Evolutionary conservation across 2,797 vertebrate genomes (phyloP).

Genomic region (Chaetophractus vellerosus): DNA sequence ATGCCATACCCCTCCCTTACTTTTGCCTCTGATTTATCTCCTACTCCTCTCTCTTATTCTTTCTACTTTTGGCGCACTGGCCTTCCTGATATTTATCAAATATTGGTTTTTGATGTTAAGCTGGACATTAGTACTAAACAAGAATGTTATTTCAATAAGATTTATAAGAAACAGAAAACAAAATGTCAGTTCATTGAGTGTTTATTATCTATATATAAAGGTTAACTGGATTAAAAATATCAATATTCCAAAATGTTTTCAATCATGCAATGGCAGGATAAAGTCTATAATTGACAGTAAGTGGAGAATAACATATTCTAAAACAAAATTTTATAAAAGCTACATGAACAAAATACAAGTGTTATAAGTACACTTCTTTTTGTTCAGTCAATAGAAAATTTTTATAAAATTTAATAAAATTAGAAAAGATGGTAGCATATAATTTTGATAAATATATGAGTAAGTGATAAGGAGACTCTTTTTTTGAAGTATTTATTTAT

Average conservation of each 20-base stretch:
- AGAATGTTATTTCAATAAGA: neutral
- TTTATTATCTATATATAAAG: constrained; percentile 16
- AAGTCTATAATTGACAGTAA: neutral
- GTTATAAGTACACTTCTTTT: constrained; percentile 18
- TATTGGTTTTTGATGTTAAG: constrained; percentile 38
- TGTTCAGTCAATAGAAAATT: neutral
- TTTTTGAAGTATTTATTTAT: neutral
- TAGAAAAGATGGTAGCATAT: neutral
- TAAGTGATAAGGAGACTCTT: neutral
- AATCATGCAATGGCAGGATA: constrained; percentile 18
- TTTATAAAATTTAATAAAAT: constrained; percentile 38
- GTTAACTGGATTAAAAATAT: constrained; percentile 45
- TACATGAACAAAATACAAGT: neutral
- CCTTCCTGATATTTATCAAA: neutral
- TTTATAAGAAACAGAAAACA: constrained; percentile 34
- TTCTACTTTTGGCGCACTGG: neutral
- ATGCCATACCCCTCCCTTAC: neutral
- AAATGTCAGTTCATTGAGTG: neutral
- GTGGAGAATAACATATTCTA: neutral
- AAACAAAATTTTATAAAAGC: constrained; percentile 29
- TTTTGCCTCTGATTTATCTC: constrained; percentile 21
- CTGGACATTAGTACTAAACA: neutral
- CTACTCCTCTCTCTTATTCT: neutral
- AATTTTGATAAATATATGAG: neutral
- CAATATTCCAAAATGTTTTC: constrained; percentile 36